These are phyloP conservation scores for Gouania willdenowi DNA, from an alignment of 2,797 vertebrate genomes.

Conservation along the genomic window DNA sequence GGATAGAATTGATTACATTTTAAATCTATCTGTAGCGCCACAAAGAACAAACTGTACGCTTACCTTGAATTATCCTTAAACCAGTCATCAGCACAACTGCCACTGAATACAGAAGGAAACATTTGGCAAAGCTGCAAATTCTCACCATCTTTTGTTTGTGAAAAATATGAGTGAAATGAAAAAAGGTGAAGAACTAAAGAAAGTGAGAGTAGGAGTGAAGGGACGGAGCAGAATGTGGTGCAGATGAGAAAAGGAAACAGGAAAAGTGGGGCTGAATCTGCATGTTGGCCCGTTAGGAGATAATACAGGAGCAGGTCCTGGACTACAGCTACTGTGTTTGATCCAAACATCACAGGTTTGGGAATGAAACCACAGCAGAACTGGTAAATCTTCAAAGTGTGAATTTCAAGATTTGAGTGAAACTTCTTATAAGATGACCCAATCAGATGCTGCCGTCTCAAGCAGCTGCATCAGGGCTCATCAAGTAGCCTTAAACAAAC, in stretches of 20 bases:
- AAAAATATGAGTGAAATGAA: not conserved
- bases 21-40: no score
- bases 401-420: no score
- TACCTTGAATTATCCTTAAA: conserved; percentile 45
- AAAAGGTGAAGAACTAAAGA: not conserved
- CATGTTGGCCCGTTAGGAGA: conserved; percentile 42
- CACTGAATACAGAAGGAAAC: conserved; percentile 15
- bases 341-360: no score
- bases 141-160: conserved; percentile 35
- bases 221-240: conserved; percentile 8
- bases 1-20: no score
- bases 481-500: no score
- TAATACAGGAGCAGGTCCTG: conserved; percentile 6
- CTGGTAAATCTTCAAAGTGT: no score
- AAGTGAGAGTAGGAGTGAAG: not conserved
- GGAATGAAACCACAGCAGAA: no score
- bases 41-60: no score
- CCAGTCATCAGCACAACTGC: conserved; percentile 9
- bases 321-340: no score
- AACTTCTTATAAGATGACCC: no score
- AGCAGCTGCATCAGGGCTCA: no score
- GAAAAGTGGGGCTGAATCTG: conserved; percentile 67
- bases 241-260: conserved; percentile 52
- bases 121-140: not conserved
- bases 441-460: no score